Conservation (phyloP, 2,888 invertebrate genomes). For the Petrolisthes cinctipes region DNA sequence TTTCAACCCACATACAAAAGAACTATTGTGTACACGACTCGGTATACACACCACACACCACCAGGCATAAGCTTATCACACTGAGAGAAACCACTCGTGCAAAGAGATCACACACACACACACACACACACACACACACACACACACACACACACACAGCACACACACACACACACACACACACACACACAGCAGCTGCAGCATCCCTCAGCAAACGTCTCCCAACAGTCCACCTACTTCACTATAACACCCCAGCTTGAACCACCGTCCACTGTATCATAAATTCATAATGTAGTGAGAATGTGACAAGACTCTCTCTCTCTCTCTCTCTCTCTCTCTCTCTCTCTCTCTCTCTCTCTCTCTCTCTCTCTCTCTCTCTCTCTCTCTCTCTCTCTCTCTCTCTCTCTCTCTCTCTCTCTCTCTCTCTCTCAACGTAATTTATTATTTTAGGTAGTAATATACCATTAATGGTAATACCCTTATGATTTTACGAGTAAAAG, state of each 20-base stretch:
- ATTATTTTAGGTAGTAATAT: no score
- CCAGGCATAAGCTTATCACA: no score
- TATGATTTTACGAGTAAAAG: no score
- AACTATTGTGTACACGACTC: no score
- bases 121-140: background rate
- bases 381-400: background rate
- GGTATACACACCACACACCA: no score
- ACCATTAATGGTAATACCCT: no score
- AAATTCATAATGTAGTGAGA: background rate
- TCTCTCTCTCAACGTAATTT: background rate
- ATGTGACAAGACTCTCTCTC: background rate
- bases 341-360: background rate
- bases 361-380: background rate
- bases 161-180: background rate
- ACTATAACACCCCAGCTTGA: no score
- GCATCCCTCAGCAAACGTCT: background rate
- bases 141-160: background rate
- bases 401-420: conserved; percentile 12
- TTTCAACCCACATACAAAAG: no score
- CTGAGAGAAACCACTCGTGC: background rate
- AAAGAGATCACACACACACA: background rate
- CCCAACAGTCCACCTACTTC: no score
- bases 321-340: background rate
- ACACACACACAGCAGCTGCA: background rate
- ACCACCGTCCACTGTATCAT: no score